phyloP scores from a whole-genome alignment of 2,888 invertebrate genomes.

The Rhagonycha fulva region DNA sequence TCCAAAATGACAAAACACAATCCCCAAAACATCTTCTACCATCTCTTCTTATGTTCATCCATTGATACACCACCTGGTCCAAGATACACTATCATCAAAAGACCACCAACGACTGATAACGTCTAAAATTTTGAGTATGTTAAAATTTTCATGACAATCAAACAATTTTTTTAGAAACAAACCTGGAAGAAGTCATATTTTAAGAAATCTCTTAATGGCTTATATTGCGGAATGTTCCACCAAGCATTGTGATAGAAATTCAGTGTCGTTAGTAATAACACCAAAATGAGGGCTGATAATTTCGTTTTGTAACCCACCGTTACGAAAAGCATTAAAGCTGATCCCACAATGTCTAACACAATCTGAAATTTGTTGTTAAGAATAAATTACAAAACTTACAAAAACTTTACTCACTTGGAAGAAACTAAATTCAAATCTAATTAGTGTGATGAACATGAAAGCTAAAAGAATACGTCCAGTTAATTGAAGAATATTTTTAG shows the following conservation, averaged over 20 bases:
- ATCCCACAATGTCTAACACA: constrained; percentile 89
- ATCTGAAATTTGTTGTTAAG: constrained; percentile 64
- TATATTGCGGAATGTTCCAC: constrained; percentile 95
- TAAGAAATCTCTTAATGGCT: constrained; percentile 96
- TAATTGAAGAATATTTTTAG: constrained; percentile 94
- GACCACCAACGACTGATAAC: constrained; percentile 96
- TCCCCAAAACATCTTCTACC: constrained; percentile 62
- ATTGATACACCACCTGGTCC: constrained; percentile 99
- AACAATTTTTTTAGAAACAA: constrained; percentile 40
- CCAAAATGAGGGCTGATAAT: constrained; percentile 92
- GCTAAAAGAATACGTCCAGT: constrained; percentile 94
- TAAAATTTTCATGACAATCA: not conserved
- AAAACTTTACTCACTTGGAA: constrained; percentile 66
- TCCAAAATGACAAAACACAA: constrained; percentile 11
- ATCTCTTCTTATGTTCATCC: constrained; percentile 99
- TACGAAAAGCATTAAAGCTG: constrained; percentile 92
- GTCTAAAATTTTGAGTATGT: constrained; percentile 72
- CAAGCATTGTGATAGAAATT: constrained; percentile 98
- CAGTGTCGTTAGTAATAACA: constrained; percentile 82
- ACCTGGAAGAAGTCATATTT: constrained; percentile 99
- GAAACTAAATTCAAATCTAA: constrained; percentile 91
- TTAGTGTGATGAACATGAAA: constrained; percentile 97
- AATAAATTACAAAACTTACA: not conserved
- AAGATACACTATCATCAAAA: constrained; percentile 96
- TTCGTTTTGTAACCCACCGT: constrained; percentile 99